Base-by-base conservation (phyloP, 2,888 invertebrate species). In the Eueremaeus valkanovi region DNA sequence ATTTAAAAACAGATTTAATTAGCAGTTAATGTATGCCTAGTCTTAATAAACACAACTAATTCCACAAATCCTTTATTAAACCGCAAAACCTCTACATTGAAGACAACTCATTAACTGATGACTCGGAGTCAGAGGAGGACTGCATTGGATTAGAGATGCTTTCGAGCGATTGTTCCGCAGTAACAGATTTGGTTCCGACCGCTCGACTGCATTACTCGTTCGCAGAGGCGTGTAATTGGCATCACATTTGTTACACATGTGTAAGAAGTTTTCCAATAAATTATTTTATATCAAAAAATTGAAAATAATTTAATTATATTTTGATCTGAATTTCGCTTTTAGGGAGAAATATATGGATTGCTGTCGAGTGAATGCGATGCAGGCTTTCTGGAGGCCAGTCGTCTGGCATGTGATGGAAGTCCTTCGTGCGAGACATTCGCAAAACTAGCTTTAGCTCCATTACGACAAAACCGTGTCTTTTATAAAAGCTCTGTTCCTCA, bases 171-270 rank as follows among this genome's bases (percentile, higher is more conserved):
- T 79, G 79, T 51, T 77, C 78, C 0, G 68, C 77, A 16, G 55
- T 79, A 16, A 75, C 76, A 8, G 78, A 78, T 42, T 73, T 78
- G 24, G 74, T 79, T 40, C 77, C 78, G 16, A 77, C 72, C 3
- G 76, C 73, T 21, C 33, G 74, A 11, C 55, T 78, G 68, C 73
- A 75, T 33, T 49, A 74, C 13, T 55, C 76, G 3, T 73, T 79
- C 5, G 66, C 74, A 1, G 73, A 75, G 2, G 77, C 79, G 9
- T 79, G 79, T 74, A 79, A 79, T 73, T 79, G 79, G 79, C 79
- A 79, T 31, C 78, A 79, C 76, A 78, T 79, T n/a, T 79, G 79
- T 42, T 79, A 79, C 42, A 75, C 79, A 18, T 79, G 79, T 49
- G 79, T 79, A 77, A 78, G 79, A 78, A 31, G 45, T 36, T 36